These are phyloP conservation scores for Sarcophaga caerulescens DNA, from an alignment of 2,888 invertebrate species.

Conservation along the genomic window DNA sequence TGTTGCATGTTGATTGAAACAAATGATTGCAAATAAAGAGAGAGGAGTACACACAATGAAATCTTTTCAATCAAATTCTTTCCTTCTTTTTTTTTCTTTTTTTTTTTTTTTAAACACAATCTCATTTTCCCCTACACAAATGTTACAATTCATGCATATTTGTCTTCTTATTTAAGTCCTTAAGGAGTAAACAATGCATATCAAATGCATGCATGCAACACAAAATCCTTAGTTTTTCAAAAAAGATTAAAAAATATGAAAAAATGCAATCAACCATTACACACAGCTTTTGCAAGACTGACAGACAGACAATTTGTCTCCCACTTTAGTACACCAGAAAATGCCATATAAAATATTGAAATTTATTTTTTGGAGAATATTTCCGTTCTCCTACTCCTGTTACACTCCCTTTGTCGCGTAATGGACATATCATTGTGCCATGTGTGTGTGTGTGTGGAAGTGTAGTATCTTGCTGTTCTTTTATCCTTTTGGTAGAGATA, in stretches of 20 bases:
- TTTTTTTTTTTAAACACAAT: constrained; percentile 13
- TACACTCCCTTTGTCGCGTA: constrained; percentile 16
- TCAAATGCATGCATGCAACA: constrained; percentile 33
- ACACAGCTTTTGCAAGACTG: constrained; percentile 19
- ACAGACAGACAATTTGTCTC: background rate
- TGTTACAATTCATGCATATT: constrained; percentile 35
- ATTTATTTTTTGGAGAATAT: constrained; percentile 2
- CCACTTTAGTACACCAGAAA: background rate
- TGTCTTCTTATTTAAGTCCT: constrained; percentile 55
- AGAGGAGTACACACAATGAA: background rate
- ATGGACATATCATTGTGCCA: constrained; percentile 28
- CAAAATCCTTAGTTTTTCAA: constrained; percentile 17
- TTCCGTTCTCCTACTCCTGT: background rate
- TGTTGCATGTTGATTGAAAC: constrained; percentile 54
- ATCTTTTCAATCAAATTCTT: background rate
- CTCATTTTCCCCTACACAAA: background rate
- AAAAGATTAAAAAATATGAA: constrained; percentile 1
- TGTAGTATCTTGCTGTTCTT: background rate
- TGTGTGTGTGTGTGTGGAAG: background rate
- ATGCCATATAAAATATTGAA: constrained; percentile 14
- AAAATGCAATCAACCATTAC: constrained; percentile 41
- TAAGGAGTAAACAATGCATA: constrained; percentile 58
- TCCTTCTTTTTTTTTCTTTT: background rate
- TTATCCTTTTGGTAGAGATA: constrained; percentile 26
- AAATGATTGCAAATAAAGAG: constrained; percentile 54